phyloP scores from a whole-genome alignment of 2,797 vertebrate species.

The Labeo calbasu region DNA sequence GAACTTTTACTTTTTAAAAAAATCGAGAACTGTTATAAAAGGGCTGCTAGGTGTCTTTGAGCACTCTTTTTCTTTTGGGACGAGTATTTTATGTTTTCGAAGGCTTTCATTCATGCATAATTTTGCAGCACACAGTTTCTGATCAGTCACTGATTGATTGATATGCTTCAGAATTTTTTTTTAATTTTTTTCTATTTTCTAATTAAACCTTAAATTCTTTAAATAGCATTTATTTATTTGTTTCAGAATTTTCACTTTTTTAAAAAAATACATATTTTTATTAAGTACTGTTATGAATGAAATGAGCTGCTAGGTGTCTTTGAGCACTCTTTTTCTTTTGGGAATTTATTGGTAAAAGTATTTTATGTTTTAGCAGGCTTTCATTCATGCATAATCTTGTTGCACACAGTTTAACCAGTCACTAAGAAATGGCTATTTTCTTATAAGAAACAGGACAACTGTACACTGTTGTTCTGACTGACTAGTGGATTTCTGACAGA shows the following conservation, averaged over 20 bases:
- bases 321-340: neutral
- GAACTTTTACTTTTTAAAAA: no score
- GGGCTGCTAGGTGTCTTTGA: neutral
- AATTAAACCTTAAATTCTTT: no score
- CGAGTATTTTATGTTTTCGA: neutral
- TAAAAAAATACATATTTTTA: neutral
- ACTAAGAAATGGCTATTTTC: neutral
- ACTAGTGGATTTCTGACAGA: neutral
- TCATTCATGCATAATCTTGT: neutral
- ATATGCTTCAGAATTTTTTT: no score
- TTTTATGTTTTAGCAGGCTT: neutral
- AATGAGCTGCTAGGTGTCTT: neutral
- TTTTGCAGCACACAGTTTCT: no score
- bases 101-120: neutral
- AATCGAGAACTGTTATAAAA: no score
- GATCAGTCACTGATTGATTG: neutral
- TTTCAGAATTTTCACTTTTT: neutral
- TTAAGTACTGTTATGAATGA: neutral
- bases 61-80: neutral
- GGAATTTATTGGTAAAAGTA: neutral
- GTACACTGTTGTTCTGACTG: neutral
- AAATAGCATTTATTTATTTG: neutral
- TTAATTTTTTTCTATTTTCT: neutral
- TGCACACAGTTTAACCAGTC: neutral
- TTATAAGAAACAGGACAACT: neutral